A percentile compares a stretch with the other conserved stretches of the same genome.
phyloP scores from a whole-genome alignment of 1,140 invertebrate genomes.

The Bombus sylvicola region DNA sequence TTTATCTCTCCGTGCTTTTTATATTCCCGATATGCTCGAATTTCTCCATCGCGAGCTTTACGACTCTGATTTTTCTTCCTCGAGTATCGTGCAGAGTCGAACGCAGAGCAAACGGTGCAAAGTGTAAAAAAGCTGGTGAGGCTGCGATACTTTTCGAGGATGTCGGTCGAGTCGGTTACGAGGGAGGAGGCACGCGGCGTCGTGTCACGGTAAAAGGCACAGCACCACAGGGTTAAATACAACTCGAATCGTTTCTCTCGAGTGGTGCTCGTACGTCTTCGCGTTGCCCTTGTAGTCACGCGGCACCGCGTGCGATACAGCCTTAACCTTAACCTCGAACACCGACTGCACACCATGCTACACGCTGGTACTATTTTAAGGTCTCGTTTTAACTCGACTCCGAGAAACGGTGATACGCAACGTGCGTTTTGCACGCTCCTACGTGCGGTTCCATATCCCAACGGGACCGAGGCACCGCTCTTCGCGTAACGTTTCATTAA shows the following conservation, averaged over 20 bases:
- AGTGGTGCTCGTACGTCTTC: conserved; percentile 18
- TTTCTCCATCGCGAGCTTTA: background rate
- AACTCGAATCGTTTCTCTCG: background rate
- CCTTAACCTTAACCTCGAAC: conserved; percentile 62
- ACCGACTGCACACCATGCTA: conserved; percentile 23
- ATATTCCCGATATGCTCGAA: background rate
- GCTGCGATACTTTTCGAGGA: background rate
- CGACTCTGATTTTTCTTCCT: background rate
- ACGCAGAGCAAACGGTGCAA: too few species aligned
- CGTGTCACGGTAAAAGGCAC: background rate
- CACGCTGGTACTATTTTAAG: conserved; percentile 63
- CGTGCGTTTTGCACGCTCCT: background rate
- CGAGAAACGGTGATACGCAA: conserved; percentile 22
- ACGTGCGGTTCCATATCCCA: too few species aligned
- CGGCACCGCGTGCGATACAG: background rate
- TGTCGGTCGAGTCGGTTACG: background rate
- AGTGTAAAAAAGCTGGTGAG: background rate
- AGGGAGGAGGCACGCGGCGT: background rate
- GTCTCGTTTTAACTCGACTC: conserved; percentile 35
- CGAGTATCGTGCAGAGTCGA: background rate
- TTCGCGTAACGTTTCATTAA: conserved; percentile 10
- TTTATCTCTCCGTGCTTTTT: conserved; percentile 9
- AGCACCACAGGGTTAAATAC: background rate
- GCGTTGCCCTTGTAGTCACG: conserved; percentile 7
- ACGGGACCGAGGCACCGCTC: too few species aligned